phyloP scores from a whole-genome alignment of 2,113 vertebrate genomes.

The Chinchilla lanigera region DNA sequence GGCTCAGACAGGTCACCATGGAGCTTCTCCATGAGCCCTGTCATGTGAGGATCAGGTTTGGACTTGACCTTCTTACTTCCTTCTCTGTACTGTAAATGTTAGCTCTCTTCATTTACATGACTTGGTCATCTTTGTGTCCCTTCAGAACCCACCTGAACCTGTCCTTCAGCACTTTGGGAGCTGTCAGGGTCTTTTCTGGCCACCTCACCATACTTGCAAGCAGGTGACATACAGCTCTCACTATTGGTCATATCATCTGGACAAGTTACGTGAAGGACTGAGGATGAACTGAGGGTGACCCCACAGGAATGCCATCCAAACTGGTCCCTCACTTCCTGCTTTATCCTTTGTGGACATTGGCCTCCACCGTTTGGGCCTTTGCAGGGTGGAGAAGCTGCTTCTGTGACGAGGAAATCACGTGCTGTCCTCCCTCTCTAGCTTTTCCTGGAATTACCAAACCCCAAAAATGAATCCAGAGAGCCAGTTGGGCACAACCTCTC shows the following conservation, averaged over 20 bases:
- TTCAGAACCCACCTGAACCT: not conserved
- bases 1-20: not conserved
- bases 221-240: not conserved
- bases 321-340: not conserved
- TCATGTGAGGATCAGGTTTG: not conserved
- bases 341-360: fast-evolving
- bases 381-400: not conserved
- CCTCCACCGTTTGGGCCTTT: not conserved
- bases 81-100: not conserved
- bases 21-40: not conserved
- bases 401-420: fast-evolving
- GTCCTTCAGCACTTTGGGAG: not conserved
- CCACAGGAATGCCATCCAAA: fast-evolving
- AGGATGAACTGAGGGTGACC: not conserved
- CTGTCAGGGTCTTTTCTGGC: not conserved
- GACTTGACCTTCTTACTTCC: not conserved
- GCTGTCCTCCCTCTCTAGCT: not conserved
- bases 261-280: fast-evolving
- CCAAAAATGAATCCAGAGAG: not conserved
- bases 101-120: not conserved
- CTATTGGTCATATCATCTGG: fast-evolving
- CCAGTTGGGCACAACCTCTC: not conserved
- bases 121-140: not conserved
- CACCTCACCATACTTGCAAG: not conserved
- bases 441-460: not conserved